A percentile compares a stretch with the other conserved stretches of the same genome.
Conservation (phyloP, 1,140 invertebrate genomes). For the Ganaspis sp. region DNA sequence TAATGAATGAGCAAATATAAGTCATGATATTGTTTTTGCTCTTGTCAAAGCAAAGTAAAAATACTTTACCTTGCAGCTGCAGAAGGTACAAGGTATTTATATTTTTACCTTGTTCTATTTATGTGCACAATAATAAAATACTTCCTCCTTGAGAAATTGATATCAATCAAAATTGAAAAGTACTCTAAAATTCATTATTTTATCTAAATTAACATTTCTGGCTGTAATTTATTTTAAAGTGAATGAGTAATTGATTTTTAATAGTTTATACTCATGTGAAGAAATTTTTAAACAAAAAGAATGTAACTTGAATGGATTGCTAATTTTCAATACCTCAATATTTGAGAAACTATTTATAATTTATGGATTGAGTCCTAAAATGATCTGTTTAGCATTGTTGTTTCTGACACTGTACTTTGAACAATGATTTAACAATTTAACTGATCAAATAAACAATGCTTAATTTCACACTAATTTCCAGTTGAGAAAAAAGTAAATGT, state of each 20-base stretch:
- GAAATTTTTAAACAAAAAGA: background rate
- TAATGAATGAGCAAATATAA: background rate
- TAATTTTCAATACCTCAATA: background rate
- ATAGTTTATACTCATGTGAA: too few relatives aligned
- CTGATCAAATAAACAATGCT: constrained; percentile 28
- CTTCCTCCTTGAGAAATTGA: too few relatives aligned
- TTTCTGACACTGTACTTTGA: constrained; percentile 1
- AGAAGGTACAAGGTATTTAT: constrained; percentile 34
- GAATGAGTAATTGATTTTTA: too few relatives aligned
- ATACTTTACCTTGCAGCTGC: constrained; percentile 32
- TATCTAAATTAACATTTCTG: too few relatives aligned
- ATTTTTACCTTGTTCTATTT: constrained; percentile 41
- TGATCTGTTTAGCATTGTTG: background rate
- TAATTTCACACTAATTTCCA: constrained; percentile 40
- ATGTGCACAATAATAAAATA: background rate
- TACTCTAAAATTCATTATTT: too few relatives aligned
- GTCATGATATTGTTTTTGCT: background rate
- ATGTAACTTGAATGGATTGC: background rate
- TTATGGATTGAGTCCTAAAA: constrained; percentile 1
- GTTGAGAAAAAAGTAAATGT: constrained; percentile 31
- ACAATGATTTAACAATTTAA: constrained; percentile 31
- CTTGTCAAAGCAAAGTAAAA: constrained; percentile 44
- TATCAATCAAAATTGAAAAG: too few relatives aligned
- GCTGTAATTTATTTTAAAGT: too few relatives aligned
- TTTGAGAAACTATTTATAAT: background rate